Conservation (phyloP, 2,113 vertebrate species). For the Malurus melanocephalus region DNA sequence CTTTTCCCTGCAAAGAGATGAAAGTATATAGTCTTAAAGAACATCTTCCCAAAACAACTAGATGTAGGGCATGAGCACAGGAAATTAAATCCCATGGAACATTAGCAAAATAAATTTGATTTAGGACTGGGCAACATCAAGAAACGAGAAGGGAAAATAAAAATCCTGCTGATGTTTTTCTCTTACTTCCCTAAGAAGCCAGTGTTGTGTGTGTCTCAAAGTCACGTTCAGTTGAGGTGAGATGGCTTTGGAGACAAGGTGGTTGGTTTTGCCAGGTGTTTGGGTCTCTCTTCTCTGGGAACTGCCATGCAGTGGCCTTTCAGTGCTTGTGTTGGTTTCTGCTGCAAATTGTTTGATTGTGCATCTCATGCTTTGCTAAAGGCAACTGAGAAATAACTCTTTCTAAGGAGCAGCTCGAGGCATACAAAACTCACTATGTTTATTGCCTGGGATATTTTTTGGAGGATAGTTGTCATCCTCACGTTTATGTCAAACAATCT, state of each 20-base stretch:
- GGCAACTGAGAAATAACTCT: neutral
- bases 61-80: neutral
- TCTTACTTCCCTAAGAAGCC: neutral
- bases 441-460: neutral
- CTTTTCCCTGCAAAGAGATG: neutral
- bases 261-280: neutral
- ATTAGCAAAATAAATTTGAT: neutral
- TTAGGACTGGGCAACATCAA: neutral
- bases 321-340: rapidly evolving
- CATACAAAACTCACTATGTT: neutral
- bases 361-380: neutral
- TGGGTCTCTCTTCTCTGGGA: rapidly evolving
- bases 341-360: neutral
- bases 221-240: neutral
- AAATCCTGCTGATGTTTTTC: neutral
- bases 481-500: neutral
- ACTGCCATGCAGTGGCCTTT: neutral
- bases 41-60: neutral
- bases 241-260: neutral
- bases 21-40: neutral
- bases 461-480: neutral
- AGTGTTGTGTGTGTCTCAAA: neutral
- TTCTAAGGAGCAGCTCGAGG: neutral
- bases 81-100: neutral
- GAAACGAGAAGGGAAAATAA: neutral